Evolutionary conservation across 2,888 invertebrate species (phyloP).

Genomic region (Oconnorella tubifera): DNA sequence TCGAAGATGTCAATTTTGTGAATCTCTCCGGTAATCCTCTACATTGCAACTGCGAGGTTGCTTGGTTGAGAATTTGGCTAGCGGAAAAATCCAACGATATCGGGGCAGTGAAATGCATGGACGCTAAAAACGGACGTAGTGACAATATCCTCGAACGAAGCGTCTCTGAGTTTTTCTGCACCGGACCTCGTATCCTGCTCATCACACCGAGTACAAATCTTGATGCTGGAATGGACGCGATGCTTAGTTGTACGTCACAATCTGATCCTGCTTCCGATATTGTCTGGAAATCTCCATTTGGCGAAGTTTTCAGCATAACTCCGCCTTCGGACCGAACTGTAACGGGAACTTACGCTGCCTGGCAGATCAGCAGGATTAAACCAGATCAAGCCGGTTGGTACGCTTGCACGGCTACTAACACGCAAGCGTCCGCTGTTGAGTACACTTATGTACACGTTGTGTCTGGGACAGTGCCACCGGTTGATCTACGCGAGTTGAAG

Average conservation of each 20-base stretch:
- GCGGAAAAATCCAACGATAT: not conserved
- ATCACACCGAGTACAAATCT: conserved; percentile 16
- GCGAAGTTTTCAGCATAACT: conserved; percentile 26
- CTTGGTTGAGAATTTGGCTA: conserved; percentile 29
- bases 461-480: too few species aligned
- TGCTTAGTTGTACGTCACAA: conserved; percentile 26
- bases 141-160: conserved; percentile 12
- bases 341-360: conserved; percentile 16
- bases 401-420: conserved; percentile 25
- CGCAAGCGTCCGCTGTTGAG: conserved; percentile 8
- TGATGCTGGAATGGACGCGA: conserved; percentile 15
- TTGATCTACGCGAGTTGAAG: not conserved
- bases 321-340: conserved; percentile 25
- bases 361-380: conserved; percentile 10
- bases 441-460: conserved; percentile 9
- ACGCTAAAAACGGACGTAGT: conserved; percentile 9
- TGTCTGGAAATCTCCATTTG: conserved; percentile 29
- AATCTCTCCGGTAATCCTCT: conserved; percentile 24
- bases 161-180: conserved; percentile 19
- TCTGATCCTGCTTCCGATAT: conserved; percentile 31
- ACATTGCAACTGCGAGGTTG: conserved; percentile 34
- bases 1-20: conserved; percentile 10
- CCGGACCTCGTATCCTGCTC: conserved; percentile 19
- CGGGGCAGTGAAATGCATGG: not conserved
- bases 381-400: conserved; percentile 23